A percentile compares a stretch with the other conserved stretches of the same genome.
Evolutionary conservation across 2,113 vertebrate species (phyloP).

Genomic region (Steatornis caripensis): DNA sequence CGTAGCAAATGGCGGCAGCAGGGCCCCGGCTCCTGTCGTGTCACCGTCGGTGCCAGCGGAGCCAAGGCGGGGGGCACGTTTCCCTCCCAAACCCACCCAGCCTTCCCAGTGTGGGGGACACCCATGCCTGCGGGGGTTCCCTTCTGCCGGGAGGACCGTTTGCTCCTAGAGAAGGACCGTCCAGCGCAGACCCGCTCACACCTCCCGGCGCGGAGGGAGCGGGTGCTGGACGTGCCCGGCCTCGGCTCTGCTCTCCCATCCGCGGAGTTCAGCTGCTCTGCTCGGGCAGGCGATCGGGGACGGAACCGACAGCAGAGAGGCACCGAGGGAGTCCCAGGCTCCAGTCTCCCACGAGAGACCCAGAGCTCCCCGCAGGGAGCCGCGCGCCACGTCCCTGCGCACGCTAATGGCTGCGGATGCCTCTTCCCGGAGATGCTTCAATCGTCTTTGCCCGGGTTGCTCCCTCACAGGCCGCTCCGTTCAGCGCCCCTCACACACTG

Average conservation of each 20-base stretch:
- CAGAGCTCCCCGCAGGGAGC: not conserved
- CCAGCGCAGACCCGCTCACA: rapidly evolving
- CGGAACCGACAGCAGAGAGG: rapidly evolving
- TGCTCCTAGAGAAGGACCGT: not conserved
- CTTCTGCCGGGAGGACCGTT: not conserved
- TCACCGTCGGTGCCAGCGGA: not conserved
- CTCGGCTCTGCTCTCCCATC: not conserved
- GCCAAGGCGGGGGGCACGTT: not conserved
- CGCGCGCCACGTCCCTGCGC: no score
- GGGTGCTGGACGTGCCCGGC: rapidly evolving
- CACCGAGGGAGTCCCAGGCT: not conserved
- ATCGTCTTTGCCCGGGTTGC: not conserved
- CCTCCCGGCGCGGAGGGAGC: rapidly evolving
- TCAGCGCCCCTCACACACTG: rapidly evolving
- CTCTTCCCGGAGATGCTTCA: not conserved
- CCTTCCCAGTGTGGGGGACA: not conserved
- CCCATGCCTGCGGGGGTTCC: rapidly evolving
- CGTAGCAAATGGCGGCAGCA: rapidly evolving
- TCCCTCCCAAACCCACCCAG: not conserved
- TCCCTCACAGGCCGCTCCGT: not conserved
- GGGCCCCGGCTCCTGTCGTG: rapidly evolving
- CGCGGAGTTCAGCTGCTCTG: not conserved
- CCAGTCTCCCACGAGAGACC: not conserved
- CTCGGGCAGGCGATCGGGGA: not conserved
- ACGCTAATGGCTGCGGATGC: not conserved